A percentile compares a stretch with the other conserved stretches of the same genome.
phyloP scores from a whole-genome alignment of 2,888 invertebrate genomes.

The Sphinx pinastri region DNA sequence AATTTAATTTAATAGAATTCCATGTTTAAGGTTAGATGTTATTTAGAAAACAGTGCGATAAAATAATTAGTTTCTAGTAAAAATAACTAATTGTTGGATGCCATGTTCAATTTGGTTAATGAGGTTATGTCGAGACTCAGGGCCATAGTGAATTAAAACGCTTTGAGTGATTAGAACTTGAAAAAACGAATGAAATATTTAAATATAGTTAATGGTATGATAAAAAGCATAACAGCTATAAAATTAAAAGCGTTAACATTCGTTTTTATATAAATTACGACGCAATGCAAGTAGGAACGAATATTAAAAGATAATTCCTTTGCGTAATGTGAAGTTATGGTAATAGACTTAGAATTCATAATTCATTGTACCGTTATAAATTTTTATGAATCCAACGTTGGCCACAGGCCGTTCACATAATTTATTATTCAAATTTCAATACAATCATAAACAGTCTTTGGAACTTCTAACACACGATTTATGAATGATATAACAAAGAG shows the following conservation, averaged over 20 bases:
- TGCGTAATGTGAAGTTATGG: constrained; percentile 18
- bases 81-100: too few relatives aligned
- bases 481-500: constrained; percentile 4
- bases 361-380: constrained; percentile 19
- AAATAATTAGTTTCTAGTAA: too few relatives aligned
- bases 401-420: constrained; percentile 11
- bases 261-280: constrained; percentile 3
- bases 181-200: neutral
- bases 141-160: neutral
- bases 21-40: too few relatives aligned
- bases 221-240: constrained; percentile 4
- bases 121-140: too few relatives aligned
- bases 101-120: too few relatives aligned
- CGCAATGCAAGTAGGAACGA: constrained; percentile 15
- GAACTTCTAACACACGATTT: neutral
- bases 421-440: constrained; percentile 9
- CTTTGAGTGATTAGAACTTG: neutral
- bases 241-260: constrained; percentile 16
- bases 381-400: constrained; percentile 14
- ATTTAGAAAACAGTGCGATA: too few relatives aligned
- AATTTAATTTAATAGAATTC: too few relatives aligned
- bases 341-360: constrained; percentile 19
- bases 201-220: neutral
- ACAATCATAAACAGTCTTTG: constrained; percentile 9
- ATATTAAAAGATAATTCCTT: constrained; percentile 21